A percentile compares a stretch with the other conserved stretches of the same genome.
Evolutionary conservation across 2,113 vertebrate genomes (phyloP).

Genomic region (Apteryx owenii): DNA sequence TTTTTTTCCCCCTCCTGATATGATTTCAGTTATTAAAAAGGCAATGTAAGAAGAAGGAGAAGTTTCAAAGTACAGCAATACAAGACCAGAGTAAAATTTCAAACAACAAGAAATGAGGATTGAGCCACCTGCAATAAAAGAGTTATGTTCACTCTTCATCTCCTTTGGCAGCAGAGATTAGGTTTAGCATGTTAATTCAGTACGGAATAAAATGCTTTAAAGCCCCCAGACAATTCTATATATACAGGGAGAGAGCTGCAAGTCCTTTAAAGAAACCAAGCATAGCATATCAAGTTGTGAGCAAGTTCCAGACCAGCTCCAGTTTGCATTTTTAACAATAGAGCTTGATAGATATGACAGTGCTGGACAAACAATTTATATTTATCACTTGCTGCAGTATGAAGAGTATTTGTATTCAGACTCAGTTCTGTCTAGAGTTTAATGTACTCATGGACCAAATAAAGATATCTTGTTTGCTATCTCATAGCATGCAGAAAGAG

Average conservation of each 20-base stretch:
- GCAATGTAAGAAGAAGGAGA: slow-evolving; percentile 23
- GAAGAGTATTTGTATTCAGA: slow-evolving; percentile 64
- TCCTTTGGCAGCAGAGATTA: slow-evolving; percentile 55
- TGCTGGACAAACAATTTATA: slow-evolving; percentile 52
- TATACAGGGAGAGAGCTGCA: not conserved
- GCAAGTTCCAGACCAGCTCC: slow-evolving; percentile 17
- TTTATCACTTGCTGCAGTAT: slow-evolving; percentile 36
- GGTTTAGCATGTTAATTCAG: slow-evolving; percentile 62
- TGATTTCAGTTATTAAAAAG: slow-evolving; percentile 64
- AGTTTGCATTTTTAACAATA: slow-evolving; percentile 52
- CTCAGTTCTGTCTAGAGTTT: slow-evolving; percentile 51
- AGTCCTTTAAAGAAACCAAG: slow-evolving; percentile 29
- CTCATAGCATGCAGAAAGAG: slow-evolving; percentile 48
- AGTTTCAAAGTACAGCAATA: slow-evolving; percentile 50
- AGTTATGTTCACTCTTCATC: slow-evolving; percentile 20
- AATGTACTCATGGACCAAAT: slow-evolving; percentile 57
- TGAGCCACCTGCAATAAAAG: slow-evolving; percentile 32
- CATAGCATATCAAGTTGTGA: slow-evolving; percentile 17
- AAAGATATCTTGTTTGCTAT: slow-evolving; percentile 60
- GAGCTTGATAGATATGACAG: slow-evolving; percentile 43
- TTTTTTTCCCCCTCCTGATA: slow-evolving; percentile 4
- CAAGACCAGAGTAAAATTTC: slow-evolving; percentile 25
- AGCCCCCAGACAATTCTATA: slow-evolving; percentile 29
- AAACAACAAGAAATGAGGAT: slow-evolving; percentile 46
- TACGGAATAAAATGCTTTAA: slow-evolving; percentile 46